Evolutionary conservation across 2,888 invertebrate genomes (phyloP).

Genomic region (Andrena hattorfiana): DNA sequence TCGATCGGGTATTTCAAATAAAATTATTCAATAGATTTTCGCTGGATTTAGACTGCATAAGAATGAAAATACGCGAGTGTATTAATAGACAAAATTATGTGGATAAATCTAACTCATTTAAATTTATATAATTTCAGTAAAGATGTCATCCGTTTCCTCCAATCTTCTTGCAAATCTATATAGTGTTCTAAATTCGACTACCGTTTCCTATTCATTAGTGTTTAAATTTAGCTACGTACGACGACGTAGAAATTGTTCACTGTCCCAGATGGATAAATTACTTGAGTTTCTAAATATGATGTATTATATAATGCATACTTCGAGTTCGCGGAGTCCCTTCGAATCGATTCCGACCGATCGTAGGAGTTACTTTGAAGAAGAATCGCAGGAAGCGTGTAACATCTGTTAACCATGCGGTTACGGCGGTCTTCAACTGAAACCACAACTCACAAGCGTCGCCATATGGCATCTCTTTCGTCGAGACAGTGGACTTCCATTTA

Average conservation of each 20-base stretch:
- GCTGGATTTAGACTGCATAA: no score
- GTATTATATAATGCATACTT: not conserved
- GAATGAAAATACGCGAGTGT: no score
- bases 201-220: no score
- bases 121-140: no score
- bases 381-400: slow-evolving; percentile 28
- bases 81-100: no score
- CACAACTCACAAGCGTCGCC: slow-evolving; percentile 29
- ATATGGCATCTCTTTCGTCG: slow-evolving; percentile 28
- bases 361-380: not conserved
- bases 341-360: not conserved
- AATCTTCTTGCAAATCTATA: no score
- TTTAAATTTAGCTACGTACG: no score
- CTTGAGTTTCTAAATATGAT: not conserved
- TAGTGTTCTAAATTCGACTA: no score
- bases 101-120: no score
- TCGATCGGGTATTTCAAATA: no score
- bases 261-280: not conserved
- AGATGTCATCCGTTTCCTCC: no score
- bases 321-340: not conserved
- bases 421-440: slow-evolving; percentile 31
- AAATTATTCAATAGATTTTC: no score
- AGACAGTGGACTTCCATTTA: slow-evolving; percentile 16
- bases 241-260: not conserved
- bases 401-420: slow-evolving; percentile 41